Percentiles rank a stretch among this genome's conserved stretches.
phyloP scores from a whole-genome alignment of 2,888 invertebrate species.

The Trichogramma dendrolimi region DNA sequence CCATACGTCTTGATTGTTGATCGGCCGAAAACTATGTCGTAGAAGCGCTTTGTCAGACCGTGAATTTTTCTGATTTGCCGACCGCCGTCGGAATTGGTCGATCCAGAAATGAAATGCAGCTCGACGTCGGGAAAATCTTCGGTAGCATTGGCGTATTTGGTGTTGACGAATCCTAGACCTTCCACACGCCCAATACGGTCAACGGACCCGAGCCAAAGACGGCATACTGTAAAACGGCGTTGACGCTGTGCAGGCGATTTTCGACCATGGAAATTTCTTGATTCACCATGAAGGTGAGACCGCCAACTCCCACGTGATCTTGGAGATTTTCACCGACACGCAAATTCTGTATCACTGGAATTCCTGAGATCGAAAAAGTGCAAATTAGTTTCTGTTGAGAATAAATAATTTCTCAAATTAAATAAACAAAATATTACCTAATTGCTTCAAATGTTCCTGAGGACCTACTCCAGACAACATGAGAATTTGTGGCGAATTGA shows the following conservation, averaged over 20 bases:
- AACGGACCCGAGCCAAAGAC: conserved; percentile 78
- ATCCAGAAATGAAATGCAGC: conserved; percentile 83
- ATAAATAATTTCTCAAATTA: background rate
- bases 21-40: conserved; percentile 69
- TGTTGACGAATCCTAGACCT: conserved; percentile 83
- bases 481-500: conserved; percentile 89
- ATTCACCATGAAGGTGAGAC: conserved; percentile 77
- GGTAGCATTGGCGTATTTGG: conserved; percentile 74
- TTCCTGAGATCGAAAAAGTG: conserved; percentile 47
- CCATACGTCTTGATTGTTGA: conserved; percentile 75
- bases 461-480: conserved; percentile 91
- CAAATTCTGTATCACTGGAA: conserved; percentile 76
- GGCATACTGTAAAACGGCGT: conserved; percentile 79
- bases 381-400: background rate
- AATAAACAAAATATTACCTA: conserved; percentile 41
- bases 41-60: conserved; percentile 71
- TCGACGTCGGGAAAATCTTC: conserved; percentile 87
- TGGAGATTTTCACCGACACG: conserved; percentile 83
- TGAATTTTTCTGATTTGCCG: conserved; percentile 76
- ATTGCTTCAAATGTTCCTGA: conserved; percentile 65
- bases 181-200: conserved; percentile 84
- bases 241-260: conserved; percentile 71
- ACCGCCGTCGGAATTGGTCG: conserved; percentile 82
- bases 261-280: conserved; percentile 75
- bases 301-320: conserved; percentile 84